Evolutionary conservation across 2,797 vertebrate species (phyloP).

Genomic region (Yasuhikotakia modesta): DNA sequence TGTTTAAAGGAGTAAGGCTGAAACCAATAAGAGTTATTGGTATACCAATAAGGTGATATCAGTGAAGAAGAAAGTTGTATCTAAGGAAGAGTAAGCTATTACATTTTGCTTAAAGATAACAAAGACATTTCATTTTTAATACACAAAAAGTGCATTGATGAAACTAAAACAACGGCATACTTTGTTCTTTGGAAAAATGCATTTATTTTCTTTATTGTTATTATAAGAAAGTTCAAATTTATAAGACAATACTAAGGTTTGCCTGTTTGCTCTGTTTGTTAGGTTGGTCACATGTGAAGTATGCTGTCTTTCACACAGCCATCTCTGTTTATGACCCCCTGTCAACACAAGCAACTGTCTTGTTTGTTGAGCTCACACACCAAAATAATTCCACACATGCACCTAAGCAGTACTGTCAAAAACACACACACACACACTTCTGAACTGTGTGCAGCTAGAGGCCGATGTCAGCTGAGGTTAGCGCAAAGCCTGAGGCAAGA

Average conservation of each 20-base stretch:
- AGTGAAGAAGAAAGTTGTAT: too few species aligned
- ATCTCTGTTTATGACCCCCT: slow-evolving; percentile 41
- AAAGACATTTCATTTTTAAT: too few species aligned
- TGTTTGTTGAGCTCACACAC: slow-evolving; percentile 30
- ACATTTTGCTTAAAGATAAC: not conserved
- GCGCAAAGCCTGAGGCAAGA: slow-evolving; percentile 57
- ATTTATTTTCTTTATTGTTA: not conserved
- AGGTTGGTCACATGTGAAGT: slow-evolving; percentile 25
- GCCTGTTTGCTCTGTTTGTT: slow-evolving; percentile 16
- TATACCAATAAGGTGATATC: too few species aligned
- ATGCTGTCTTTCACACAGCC: slow-evolving; percentile 32
- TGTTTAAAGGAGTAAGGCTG: too few species aligned
- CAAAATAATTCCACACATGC: slow-evolving; percentile 28
- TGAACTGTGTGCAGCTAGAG: slow-evolving; percentile 45
- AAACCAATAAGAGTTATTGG: too few species aligned
- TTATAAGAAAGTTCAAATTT: not conserved
- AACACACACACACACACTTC: slow-evolving; percentile 11
- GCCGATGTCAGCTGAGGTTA: slow-evolving; percentile 56
- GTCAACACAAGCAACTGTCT: slow-evolving; percentile 41
- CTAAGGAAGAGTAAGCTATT: too few species aligned
- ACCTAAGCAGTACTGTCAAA: slow-evolving; percentile 25
- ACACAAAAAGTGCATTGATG: too few species aligned
- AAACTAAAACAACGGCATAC: too few species aligned
- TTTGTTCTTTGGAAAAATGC: too few species aligned
- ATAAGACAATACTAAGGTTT: not conserved